phyloP scores from a whole-genome alignment of 2,888 invertebrate genomes.

The Synanthedon vespiformis region DNA sequence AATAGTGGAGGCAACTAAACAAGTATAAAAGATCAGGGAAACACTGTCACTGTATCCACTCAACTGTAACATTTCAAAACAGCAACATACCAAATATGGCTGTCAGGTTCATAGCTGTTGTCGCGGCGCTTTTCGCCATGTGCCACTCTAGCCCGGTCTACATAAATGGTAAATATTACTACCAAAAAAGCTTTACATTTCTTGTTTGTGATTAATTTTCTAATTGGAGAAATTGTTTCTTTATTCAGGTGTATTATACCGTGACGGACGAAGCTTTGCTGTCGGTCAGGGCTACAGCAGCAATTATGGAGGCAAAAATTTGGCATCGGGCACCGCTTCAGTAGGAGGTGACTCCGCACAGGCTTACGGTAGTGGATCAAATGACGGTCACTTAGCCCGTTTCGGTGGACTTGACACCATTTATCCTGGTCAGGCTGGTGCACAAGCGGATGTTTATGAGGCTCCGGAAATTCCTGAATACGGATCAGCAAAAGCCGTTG shows the following conservation, averaged over 20 bases:
- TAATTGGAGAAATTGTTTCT: not conserved
- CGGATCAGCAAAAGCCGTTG: constrained; percentile 19
- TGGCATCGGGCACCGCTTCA: constrained; percentile 35
- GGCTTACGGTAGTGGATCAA: constrained; percentile 28
- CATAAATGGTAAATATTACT: constrained; percentile 39
- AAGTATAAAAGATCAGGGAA: constrained; percentile 61
- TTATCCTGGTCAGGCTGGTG: constrained; percentile 32
- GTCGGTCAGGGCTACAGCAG: constrained; percentile 35
- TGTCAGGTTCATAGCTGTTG: constrained; percentile 43
- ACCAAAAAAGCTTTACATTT: not conserved
- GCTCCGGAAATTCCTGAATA: constrained; percentile 14
- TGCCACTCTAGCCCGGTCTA: constrained; percentile 45
- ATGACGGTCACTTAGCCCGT: constrained; percentile 20
- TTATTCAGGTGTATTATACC: constrained; percentile 33
- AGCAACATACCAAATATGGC: constrained; percentile 37
- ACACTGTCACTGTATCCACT: constrained; percentile 65
- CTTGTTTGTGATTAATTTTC: not conserved
- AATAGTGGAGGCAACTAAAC: constrained; percentile 31
- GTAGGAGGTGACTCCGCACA: constrained; percentile 25
- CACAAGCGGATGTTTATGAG: constrained; percentile 30
- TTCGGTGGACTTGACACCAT: constrained; percentile 21
- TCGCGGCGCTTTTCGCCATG: constrained; percentile 39
- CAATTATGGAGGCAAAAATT: constrained; percentile 24
- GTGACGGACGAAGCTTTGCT: constrained; percentile 45
- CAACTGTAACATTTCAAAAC: constrained; percentile 32